Evolutionary conservation across 1,140 invertebrate species (phyloP).

Genomic region (Drosophila kohkoa): DNA sequence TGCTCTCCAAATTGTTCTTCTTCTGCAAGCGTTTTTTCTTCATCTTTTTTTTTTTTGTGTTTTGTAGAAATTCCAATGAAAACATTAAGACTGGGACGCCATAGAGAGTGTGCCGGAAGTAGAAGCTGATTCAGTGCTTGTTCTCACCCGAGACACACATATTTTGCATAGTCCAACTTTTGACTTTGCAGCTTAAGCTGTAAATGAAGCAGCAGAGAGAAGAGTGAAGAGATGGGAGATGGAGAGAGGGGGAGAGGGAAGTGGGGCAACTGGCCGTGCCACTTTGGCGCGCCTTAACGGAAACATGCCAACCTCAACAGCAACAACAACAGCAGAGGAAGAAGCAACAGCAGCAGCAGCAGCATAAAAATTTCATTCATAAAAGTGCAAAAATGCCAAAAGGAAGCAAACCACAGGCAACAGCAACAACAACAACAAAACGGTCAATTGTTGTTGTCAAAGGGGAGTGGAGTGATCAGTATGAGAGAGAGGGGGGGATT

Average conservation of each 20-base stretch:
- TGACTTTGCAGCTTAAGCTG: conserved; percentile 16
- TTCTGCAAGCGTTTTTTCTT: conserved; percentile 14
- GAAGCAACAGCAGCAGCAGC: conserved; percentile 26
- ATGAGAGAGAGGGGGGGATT: conserved; percentile 23
- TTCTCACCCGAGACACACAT: conserved; percentile 20
- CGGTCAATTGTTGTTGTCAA: conserved; percentile 23
- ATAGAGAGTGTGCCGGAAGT: conserved; percentile 1
- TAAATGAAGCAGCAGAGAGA: conserved; percentile 18
- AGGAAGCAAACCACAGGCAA: conserved; percentile 68
- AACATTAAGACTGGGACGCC: conserved; percentile 42
- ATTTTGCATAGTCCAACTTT: conserved; percentile 66
- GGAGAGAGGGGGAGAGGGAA: conserved; percentile 3
- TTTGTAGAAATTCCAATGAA: conserved; percentile 67
- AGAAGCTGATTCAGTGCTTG: conserved; percentile 21
- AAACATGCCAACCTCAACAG: conserved; percentile 72
- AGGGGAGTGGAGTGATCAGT: conserved; percentile 9
- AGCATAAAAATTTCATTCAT: conserved; percentile 74
- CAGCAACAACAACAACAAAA: conserved; percentile 33
- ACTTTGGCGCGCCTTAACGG: conserved; percentile 80
- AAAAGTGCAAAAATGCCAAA: conserved; percentile 81
- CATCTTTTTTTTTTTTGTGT: background rate
- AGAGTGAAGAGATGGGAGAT: background rate
- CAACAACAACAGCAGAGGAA: conserved; percentile 50
- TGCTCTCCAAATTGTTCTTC: conserved; percentile 36
- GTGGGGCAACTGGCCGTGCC: conserved; percentile 63